Percentiles rank a stretch among this genome's conserved stretches.
phyloP scores from a whole-genome alignment of 2,888 invertebrate species.

The Tinea trinotella region DNA sequence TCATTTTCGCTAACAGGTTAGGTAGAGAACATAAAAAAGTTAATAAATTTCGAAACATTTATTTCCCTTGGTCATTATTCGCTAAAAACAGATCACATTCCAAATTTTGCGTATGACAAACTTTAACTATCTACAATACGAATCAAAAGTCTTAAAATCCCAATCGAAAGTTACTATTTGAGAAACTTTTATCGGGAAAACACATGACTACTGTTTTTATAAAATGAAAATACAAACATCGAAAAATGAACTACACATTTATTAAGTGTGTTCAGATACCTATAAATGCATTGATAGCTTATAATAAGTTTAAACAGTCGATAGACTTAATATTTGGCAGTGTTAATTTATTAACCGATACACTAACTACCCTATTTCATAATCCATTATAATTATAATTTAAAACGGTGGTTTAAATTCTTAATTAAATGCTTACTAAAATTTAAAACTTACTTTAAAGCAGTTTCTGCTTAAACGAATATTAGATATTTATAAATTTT shows the following conservation, averaged over 20 bases:
- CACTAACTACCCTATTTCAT: conserved; percentile 26
- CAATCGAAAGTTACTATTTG: background rate
- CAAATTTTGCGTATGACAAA: conserved; percentile 32
- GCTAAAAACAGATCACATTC: conserved; percentile 56
- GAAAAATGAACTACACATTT: conserved; percentile 58
- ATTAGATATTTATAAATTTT: background rate
- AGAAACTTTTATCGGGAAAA: background rate
- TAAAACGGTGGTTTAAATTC: conserved; percentile 10
- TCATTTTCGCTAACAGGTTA: background rate
- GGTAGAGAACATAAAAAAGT: conserved; percentile 1
- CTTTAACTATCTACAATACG: conserved; percentile 1
- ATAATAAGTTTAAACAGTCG: conserved; percentile 24
- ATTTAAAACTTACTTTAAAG: background rate
- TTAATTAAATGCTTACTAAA: background rate
- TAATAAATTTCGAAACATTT: conserved; percentile 56
- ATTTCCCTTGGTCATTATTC: conserved; percentile 64
- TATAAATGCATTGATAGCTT: conserved; percentile 35
- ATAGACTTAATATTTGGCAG: conserved; percentile 56
- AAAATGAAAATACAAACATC: conserved; percentile 59
- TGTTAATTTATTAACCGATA: conserved; percentile 45
- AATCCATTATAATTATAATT: background rate
- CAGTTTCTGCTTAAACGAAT: conserved; percentile 10
- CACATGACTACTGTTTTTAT: conserved; percentile 9
- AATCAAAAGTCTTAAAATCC: conserved; percentile 13
- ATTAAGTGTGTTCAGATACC: background rate